Base-by-base conservation (phyloP, 2,888 invertebrate species). In the Sinelater perroti region DNA sequence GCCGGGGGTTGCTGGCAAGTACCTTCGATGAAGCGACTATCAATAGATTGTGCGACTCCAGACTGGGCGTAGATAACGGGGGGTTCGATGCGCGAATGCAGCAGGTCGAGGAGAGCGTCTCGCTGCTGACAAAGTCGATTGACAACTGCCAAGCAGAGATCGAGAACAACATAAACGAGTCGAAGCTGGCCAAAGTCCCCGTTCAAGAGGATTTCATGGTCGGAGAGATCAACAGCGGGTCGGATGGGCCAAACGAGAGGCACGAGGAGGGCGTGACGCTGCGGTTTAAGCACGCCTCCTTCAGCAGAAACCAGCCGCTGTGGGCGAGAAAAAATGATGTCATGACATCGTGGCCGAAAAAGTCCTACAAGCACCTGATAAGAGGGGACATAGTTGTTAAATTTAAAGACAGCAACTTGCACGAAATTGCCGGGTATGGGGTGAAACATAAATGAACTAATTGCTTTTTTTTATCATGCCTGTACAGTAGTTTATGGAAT, bases 121-220 rank as follows among this genome's bases (percentile, higher is more conserved):
- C 68, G 35, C 49, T 62, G 1, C 70, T 77, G 3, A 64, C 72
- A 1, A 68, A 72, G 33, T 70, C 67, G 2, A 62, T 78, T 2
- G 77, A 78, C 28, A 64, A 54, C 7, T 76, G 63, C 55, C 75
- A 79, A 63, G 75, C 76, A 0, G 74, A 78, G 61, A 70, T 78
- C 8, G 79, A 79, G 63, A 79, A 79, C 54, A 73, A 75, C 46
- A 71, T 78, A 6, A 78, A 79, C 51, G 75, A 77, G 53, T 65
- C 64, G 0, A 76, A 76, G 63, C 47, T 31, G 11, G 47, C 44
- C 20, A 49, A 49, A 17, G 5, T 8, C 7, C 13, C 20, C 7
- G 8, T 20, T 26, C 16, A 20, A 11, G 28, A 40, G 17, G 67
- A 70, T 13, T 28, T 69, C 1, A 69, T 69, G 67, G 60, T 74